These are phyloP conservation scores for Caenorhabditis panamensis DNA, from an alignment of 2,888 invertebrate species.

Conservation along the genomic window DNA sequence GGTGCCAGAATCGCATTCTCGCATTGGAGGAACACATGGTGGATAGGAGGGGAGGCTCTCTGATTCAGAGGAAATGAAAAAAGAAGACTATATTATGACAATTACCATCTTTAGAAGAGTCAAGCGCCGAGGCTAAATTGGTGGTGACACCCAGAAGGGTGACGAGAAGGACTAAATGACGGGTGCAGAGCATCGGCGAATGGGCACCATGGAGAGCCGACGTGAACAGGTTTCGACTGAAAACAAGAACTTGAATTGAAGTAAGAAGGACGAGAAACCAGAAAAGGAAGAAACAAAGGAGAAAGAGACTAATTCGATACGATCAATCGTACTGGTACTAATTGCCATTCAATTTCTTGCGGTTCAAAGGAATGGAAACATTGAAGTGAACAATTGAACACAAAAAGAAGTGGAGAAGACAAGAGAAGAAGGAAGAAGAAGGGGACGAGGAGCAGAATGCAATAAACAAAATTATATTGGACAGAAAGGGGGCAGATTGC, in stretches of 20 bases:
- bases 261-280: neutral
- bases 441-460: constrained; percentile 40
- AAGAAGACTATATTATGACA: too few species aligned
- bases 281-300: neutral
- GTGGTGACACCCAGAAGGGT: constrained; percentile 33
- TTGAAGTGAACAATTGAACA: neutral
- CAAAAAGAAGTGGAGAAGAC: constrained; percentile 7
- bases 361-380: constrained; percentile 17
- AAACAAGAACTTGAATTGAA: neutral
- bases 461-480: constrained; percentile 51
- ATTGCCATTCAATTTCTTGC: constrained; percentile 23
- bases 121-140: neutral
- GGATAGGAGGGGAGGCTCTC: constrained; percentile 5
- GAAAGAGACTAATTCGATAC: constrained; percentile 31
- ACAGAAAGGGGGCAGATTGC: too few species aligned
- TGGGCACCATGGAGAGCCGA: constrained; percentile 45
- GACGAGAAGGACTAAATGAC: constrained; percentile 40
- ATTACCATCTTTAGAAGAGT: constrained; percentile 16
- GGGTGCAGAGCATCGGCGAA: constrained; percentile 34
- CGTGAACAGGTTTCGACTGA: constrained; percentile 48
- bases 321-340: constrained; percentile 28
- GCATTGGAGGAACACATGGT: constrained; percentile 49
- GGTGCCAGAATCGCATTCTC: constrained; percentile 33
- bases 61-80: neutral
- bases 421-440: constrained; percentile 11